phyloP scores from a whole-genome alignment of 1,140 invertebrate genomes.

The Procambarus clarkii region DNA sequence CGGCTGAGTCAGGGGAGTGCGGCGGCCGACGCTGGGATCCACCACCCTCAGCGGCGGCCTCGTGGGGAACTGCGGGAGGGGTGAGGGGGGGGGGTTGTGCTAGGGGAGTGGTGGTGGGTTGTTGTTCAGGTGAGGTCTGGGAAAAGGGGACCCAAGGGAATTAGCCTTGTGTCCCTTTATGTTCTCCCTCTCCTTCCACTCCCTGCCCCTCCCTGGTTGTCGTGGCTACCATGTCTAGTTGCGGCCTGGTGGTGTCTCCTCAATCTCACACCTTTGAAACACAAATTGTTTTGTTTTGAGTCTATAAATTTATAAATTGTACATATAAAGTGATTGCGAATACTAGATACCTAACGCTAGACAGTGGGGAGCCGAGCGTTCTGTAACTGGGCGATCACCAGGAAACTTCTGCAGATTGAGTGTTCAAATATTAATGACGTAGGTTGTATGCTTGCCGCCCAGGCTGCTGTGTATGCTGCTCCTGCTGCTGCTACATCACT shows the following conservation, averaged over 20 bases:
- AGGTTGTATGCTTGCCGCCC: too few relatives aligned
- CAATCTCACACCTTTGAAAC: too few relatives aligned
- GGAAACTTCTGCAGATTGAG: too few relatives aligned
- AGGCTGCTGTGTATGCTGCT: background rate
- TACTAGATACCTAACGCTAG: too few relatives aligned
- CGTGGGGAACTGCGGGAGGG: background rate
- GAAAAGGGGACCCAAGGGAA: slow-evolving; percentile 43
- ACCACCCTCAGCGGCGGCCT: background rate
- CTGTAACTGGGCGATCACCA: too few relatives aligned
- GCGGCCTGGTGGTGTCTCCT: too few relatives aligned
- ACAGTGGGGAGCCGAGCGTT: too few relatives aligned
- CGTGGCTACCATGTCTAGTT: background rate
- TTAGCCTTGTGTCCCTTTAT: slow-evolving; percentile 26
- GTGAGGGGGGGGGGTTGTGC: background rate
- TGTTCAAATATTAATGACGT: too few relatives aligned
- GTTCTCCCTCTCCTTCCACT: background rate
- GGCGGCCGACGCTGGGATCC: background rate
- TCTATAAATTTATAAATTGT: too few relatives aligned
- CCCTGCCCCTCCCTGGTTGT: background rate
- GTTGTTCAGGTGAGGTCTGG: slow-evolving; percentile 40
- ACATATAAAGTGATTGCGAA: too few relatives aligned
- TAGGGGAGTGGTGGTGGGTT: background rate
- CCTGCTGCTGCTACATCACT: background rate
- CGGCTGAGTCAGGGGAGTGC: slow-evolving; percentile 2
- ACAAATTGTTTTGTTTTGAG: too few relatives aligned